phyloP scores from a whole-genome alignment of 2,888 invertebrate species.

The Muscina levida region DNA sequence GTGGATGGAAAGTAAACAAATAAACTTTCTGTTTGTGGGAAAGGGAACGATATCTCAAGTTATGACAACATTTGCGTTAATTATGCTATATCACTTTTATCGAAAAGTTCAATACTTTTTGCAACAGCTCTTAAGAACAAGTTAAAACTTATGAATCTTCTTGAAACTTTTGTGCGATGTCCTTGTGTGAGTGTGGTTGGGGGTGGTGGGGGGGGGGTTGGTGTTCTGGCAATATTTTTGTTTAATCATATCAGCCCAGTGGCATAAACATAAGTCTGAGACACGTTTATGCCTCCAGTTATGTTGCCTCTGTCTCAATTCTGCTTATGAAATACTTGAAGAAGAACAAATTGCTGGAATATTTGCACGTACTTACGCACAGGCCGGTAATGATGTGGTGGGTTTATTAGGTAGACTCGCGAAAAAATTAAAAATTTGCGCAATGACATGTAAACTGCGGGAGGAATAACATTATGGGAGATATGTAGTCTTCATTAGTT shows the following conservation, averaged over 20 bases:
- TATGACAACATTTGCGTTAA: slow-evolving; percentile 46
- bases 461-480: no score
- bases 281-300: no score
- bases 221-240: no score
- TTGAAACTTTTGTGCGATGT: neutral
- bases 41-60: slow-evolving; percentile 21
- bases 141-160: neutral
- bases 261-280: no score
- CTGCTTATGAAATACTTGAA: neutral
- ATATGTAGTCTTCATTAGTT: no score
- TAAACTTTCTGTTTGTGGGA: slow-evolving; percentile 40
- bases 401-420: no score
- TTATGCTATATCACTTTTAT: slow-evolving; percentile 39
- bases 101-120: slow-evolving; percentile 46
- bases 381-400: no score
- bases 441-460: no score
- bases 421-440: no score
- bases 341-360: neutral
- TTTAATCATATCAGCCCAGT: no score
- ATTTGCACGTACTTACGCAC: neutral
- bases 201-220: no score
- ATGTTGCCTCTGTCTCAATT: neutral
- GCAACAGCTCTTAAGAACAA: neutral
- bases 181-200: no score
- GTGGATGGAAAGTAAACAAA: slow-evolving; percentile 45